These are phyloP conservation scores for Drosophila prolongata DNA, from an alignment of 2,888 invertebrate species.

Conservation along the genomic window DNA sequence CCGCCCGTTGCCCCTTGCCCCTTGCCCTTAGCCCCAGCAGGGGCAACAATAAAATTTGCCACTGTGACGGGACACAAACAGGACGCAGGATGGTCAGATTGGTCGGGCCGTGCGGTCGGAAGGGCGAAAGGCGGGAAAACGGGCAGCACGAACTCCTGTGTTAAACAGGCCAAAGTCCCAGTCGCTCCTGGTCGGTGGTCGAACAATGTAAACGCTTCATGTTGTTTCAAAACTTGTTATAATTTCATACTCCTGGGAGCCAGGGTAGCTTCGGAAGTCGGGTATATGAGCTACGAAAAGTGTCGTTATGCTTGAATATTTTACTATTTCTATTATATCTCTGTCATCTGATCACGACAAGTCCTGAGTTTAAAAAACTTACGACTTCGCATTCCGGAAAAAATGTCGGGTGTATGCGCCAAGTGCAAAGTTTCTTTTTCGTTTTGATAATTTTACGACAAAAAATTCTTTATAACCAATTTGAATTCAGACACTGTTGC, in stretches of 20 bases:
- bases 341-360: too few species aligned
- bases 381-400: too few species aligned
- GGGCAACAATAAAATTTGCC: slow-evolving; percentile 68
- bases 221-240: slow-evolving; percentile 80
- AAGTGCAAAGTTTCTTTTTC: too few species aligned
- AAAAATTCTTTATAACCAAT: not conserved
- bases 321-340: too few species aligned
- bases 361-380: too few species aligned
- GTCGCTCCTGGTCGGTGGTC: slow-evolving; percentile 46
- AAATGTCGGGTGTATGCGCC: too few species aligned
- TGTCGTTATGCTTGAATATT: too few species aligned
- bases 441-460: too few species aligned
- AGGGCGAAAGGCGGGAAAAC: slow-evolving; percentile 12
- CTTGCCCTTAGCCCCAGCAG: slow-evolving; percentile 22
- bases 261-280: slow-evolving; percentile 11
- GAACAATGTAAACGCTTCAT: slow-evolving; percentile 76
- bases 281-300: slow-evolving; percentile 1
- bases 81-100: slow-evolving; percentile 35
- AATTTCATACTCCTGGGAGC: slow-evolving; percentile 60
- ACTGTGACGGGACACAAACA: slow-evolving; percentile 42
- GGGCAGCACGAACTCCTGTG: slow-evolving; percentile 33
- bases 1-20: not conserved
- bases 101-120: slow-evolving; percentile 17
- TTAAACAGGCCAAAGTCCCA: slow-evolving; percentile 59
- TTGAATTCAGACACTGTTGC: not conserved